phyloP scores from a whole-genome alignment of 2,113 vertebrate genomes.

The Phainopepla nitens region DNA sequence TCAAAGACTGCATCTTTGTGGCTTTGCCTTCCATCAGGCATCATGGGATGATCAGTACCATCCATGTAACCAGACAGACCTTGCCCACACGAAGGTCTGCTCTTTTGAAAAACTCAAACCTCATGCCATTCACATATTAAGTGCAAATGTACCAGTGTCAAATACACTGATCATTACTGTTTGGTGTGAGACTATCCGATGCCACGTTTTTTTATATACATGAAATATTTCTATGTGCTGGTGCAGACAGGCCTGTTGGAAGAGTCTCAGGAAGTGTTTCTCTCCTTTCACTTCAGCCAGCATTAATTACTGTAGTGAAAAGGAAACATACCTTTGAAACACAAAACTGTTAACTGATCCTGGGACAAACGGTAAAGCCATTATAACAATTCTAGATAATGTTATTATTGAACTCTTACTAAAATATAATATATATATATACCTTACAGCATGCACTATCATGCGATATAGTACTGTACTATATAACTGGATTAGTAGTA shows the following conservation, averaged over 20 bases:
- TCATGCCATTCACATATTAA: neutral
- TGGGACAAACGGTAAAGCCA: neutral
- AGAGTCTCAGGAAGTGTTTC: neutral
- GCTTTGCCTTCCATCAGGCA: neutral
- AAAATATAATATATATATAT: neutral
- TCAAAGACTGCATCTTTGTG: neutral
- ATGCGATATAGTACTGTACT: neutral
- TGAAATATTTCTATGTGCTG: neutral
- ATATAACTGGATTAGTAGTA: neutral
- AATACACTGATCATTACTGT: neutral
- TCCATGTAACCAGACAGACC: neutral
- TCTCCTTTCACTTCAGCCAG: neutral
- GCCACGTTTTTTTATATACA: neutral
- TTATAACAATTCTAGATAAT: neutral
- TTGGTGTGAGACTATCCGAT: neutral
- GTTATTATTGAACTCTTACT: neutral
- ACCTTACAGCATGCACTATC: neutral
- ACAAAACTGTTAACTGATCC: neutral
- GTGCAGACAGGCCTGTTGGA: neutral
- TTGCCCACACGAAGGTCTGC: neutral
- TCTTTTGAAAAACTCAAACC: neutral
- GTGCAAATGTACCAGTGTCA: neutral
- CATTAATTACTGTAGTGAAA: neutral
- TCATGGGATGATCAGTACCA: neutral
- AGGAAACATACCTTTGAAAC: neutral